Evolutionary conservation across 2,888 invertebrate genomes (phyloP), one percentile per base, ranked within the genome.

Genomic region (Eristalinus aeneus): DNA sequence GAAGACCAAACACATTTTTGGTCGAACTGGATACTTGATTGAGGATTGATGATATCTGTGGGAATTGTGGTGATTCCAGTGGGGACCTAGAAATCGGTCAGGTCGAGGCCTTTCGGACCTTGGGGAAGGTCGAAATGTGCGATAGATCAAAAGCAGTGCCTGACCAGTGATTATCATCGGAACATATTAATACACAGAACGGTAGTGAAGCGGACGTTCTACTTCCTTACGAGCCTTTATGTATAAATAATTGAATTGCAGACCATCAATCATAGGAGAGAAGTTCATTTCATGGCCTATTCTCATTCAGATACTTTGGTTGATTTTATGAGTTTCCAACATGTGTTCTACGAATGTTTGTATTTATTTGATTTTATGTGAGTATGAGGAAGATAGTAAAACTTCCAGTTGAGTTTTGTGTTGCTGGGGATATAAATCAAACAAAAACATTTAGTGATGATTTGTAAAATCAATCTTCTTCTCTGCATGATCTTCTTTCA

Each of bases 1-100:
- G 63, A 61, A 56, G 10, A 32, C 20, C 36, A 22, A 39, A 32
- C 36, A 46, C 64, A 74, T 65, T 74, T 58, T 60, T 39, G 58
- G 27, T 16, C 39, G 53, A 32, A 61, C 23, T 16, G 61, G 72
- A 63, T 61, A 63, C 72, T 63, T 77, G 77, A 77, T 77, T 71
- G 69, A 56, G 77, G 64, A 77, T 77, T 77, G 77, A 77, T 77
- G 77, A 77, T 77, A 63, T 58, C 77, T 71, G 63, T 39, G 69
- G 77, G 69, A 71, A 56, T 75, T 34, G 39, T 39, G 8, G 53
- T 63, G 27, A 27, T 32, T 34, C 58, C 39, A 16, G 20, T 27
- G 27, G 32, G 39, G 67, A 58, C 60, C 67, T 67, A 9, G 65
- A 22, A 65, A 27, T 36, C 56, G 74, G 58, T 23, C 32, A 16